Evolutionary conservation across 2,888 invertebrate species (phyloP), one percentile per base, ranked within the genome.

Genomic region (Andricus quercusramuli): DNA sequence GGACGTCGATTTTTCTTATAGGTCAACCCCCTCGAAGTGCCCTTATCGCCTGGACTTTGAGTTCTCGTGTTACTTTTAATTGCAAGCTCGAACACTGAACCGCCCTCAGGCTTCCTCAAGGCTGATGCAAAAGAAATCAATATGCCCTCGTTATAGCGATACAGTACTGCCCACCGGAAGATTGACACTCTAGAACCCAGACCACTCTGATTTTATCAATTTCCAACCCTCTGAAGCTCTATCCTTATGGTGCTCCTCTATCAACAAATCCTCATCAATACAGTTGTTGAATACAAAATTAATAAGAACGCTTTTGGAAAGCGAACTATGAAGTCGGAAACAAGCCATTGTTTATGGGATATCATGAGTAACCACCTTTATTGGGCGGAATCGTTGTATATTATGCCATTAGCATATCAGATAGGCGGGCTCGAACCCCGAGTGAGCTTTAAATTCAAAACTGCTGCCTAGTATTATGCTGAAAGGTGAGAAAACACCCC

Each of bases 401-500:
- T 90, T 89, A 86, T 84, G 79, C 85, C 83, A 91, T 91, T 91
- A 90, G 90, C 91, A 91, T 91, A 90, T 90, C 90, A 88, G 89
- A 89, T 89, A 89, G 88, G 87, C 87, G 84, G 84, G 82, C 86
- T 85, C 85, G 86, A 87, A 86, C 84, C 82, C 84, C 83, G 81
- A 67, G 85, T 86, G 85, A 89, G 89, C 89, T 90, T 90, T 90
- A 90, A 90, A 90, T 90, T 89, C 88, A 87, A 91, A 89, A 89
- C 83, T 84, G 83, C 84, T 86, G 85, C 80, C 86, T 89, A 88
- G 89, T 88, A 87, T 89, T 89, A 88, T 87, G 86, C 87, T 82
- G 86, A 89, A 77, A 91, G 89, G 91, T 90, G 90, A 91, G 91
- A 91, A 90, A 91, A 90, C 91, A 91, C 90, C 90, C 90, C 85